A percentile compares a stretch with the other conserved stretches of the same genome.
These are phyloP conservation scores for Ochropacha duplaris DNA, from an alignment of 2,888 invertebrate genomes.

Conservation along the genomic window DNA sequence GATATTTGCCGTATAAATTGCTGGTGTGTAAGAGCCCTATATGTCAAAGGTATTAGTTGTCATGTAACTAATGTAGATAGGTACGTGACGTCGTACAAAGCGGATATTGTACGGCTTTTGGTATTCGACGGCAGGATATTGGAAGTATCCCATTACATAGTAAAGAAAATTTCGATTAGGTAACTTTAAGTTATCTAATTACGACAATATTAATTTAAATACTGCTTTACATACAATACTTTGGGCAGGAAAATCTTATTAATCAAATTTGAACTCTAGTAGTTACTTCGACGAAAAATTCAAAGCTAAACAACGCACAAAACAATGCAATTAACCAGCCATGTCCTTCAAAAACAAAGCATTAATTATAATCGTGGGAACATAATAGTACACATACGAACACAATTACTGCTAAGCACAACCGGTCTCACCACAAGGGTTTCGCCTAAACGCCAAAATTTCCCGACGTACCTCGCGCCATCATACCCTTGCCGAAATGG, in stretches of 20 bases:
- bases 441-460: conserved; percentile 79
- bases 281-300: not conserved
- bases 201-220: too few species aligned
- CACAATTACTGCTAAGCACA: conserved; percentile 73
- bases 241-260: too few species aligned
- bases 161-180: conserved; percentile 4
- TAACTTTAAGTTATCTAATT: too few species aligned
- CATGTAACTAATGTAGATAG: conserved; percentile 15
- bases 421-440: conserved; percentile 75
- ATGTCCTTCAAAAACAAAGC: conserved; percentile 23
- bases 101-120: conserved; percentile 60
- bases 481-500: conserved; percentile 29
- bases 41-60: conserved; percentile 20
- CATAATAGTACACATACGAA: conserved; percentile 25
- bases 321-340: conserved; percentile 1
- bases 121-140: conserved; percentile 50
- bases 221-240: too few species aligned
- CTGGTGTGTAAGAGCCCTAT: conserved; percentile 1
- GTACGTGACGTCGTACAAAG: conserved; percentile 22
- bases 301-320: conserved; percentile 2
- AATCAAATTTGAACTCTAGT: too few species aligned
- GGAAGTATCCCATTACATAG: conserved; percentile 37
- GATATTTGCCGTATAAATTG: too few species aligned
- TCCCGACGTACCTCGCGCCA: conserved; percentile 53
- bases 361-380: conserved; percentile 44